phyloP scores from a whole-genome alignment of 2,113 vertebrate species.

The Kryptolebias marmoratus region DNA sequence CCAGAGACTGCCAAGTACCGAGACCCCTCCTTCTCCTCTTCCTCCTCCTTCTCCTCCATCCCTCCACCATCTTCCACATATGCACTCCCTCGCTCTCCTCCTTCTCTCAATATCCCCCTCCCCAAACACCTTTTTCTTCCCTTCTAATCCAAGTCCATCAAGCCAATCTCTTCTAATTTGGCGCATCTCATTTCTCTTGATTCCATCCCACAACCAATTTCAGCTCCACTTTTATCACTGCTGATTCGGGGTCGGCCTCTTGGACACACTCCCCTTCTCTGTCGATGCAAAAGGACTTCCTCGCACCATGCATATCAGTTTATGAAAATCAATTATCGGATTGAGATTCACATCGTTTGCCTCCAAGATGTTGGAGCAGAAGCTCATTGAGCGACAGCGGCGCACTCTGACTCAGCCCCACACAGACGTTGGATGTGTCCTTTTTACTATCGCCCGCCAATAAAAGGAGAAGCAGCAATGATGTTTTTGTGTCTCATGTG shows the following conservation, averaged over 20 bases:
- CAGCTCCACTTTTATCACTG: conserved; percentile 73
- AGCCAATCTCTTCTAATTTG: conserved; percentile 79
- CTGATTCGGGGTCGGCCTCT: conserved; percentile 59
- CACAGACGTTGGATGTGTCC: conserved; percentile 25
- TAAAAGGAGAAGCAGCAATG: too few species aligned
- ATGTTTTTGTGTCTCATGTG: too few species aligned
- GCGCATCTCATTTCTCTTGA: conserved; percentile 79
- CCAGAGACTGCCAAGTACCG: conserved; percentile 87
- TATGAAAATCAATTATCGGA: conserved; percentile 74
- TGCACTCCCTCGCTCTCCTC: conserved; percentile 69
- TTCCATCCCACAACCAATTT: conserved; percentile 73
- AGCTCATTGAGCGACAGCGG: conserved; percentile 14
- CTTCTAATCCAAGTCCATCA: conserved; percentile 81
- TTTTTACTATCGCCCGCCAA: conserved; percentile 1
- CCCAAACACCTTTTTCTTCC: conserved; percentile 69
- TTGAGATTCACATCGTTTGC: conserved; percentile 43
- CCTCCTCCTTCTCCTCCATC: conserved; percentile 44
- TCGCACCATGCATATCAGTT: conserved; percentile 68
- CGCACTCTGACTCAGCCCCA: conserved; percentile 6
- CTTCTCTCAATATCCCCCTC: conserved; percentile 72
- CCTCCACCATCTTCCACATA: conserved; percentile 77
- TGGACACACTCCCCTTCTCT: conserved; percentile 59
- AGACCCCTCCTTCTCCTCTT: conserved; percentile 63
- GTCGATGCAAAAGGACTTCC: conserved; percentile 68
- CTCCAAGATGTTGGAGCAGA: conserved; percentile 8